These are phyloP conservation scores for Pungitius pungitius DNA, from an alignment of 2,113 vertebrate genomes.

Conservation along the genomic window DNA sequence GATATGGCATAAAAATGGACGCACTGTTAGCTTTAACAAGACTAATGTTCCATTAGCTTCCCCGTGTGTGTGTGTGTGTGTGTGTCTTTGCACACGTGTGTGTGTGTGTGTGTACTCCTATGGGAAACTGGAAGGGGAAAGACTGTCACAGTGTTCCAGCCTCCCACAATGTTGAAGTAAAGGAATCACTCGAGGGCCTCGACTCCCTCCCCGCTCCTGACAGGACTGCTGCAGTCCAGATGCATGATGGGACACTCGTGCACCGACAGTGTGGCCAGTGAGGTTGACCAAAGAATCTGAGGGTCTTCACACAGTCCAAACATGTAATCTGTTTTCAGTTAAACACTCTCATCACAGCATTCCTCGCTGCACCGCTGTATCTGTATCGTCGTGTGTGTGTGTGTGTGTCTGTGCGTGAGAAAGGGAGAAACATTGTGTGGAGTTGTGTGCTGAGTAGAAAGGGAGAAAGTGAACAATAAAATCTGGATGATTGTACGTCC, in stretches of 20 bases:
- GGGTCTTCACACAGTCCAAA: constrained; percentile 50
- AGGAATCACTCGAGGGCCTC: constrained; percentile 3
- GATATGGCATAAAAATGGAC: constrained; percentile 66
- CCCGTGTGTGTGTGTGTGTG: constrained; percentile 6
- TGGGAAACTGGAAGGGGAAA: constrained; percentile 23
- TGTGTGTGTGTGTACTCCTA: constrained; percentile 5
- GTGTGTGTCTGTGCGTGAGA: background rate
- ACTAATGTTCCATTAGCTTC: constrained; percentile 60
- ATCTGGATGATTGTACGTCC: constrained; percentile 25
- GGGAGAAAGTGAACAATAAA: background rate
- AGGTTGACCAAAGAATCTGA: constrained; percentile 62
- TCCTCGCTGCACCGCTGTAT: constrained; percentile 38
- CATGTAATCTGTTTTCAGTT: constrained; percentile 70
- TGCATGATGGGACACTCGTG: constrained; percentile 64
- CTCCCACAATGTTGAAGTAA: constrained; percentile 13
- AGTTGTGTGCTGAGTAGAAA: constrained; percentile 25
- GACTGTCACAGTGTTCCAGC: constrained; percentile 31
- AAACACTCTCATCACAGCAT: constrained; percentile 59
- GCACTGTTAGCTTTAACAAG: constrained; percentile 68
- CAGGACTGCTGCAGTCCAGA: constrained; percentile 36
- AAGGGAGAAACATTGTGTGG: background rate
- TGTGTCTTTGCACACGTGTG: constrained; percentile 1
- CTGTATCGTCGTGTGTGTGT: constrained; percentile 7
- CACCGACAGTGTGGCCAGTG: constrained; percentile 56
- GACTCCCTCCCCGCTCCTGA: background rate